phyloP scores from a whole-genome alignment of 1,140 invertebrate species.

The Papilio helenus region DNA sequence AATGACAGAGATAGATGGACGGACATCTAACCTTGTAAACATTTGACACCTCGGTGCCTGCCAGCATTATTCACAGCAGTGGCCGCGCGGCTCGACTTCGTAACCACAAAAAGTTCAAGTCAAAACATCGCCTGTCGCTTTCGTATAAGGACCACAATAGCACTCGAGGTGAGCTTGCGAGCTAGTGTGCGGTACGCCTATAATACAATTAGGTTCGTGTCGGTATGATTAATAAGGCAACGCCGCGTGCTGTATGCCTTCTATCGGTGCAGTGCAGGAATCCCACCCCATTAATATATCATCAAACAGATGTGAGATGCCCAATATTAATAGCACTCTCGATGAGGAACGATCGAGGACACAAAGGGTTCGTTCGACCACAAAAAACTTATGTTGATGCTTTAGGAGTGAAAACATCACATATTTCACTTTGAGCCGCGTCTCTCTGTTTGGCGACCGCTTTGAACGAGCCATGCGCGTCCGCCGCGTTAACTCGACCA shows the following conservation, averaged over 20 bases:
- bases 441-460: slow-evolving; percentile 40
- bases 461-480: slow-evolving; percentile 4
- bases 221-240: slow-evolving; percentile 50
- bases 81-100: slow-evolving; percentile 26
- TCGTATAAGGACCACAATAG: slow-evolving; percentile 34
- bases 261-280: slow-evolving; percentile 51
- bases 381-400: slow-evolving; percentile 56
- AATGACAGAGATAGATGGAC: slow-evolving; percentile 62
- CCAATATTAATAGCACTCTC: slow-evolving; percentile 65
- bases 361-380: slow-evolving; percentile 52
- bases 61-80: slow-evolving; percentile 47
- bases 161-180: not conserved
- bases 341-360: slow-evolving; percentile 48
- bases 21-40: slow-evolving; percentile 55
- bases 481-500: slow-evolving; percentile 3
- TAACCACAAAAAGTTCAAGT: slow-evolving; percentile 20
- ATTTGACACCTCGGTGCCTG: slow-evolving; percentile 57
- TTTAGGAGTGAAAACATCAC: slow-evolving; percentile 56
- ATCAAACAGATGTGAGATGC: slow-evolving; percentile 65
- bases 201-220: slow-evolving; percentile 46
- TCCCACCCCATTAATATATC: slow-evolving; percentile 72
- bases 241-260: slow-evolving; percentile 54
- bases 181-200: slow-evolving; percentile 21
- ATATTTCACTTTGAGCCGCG: slow-evolving; percentile 52
- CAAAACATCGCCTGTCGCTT: slow-evolving; percentile 31